These are phyloP conservation scores for Campopleginae sp. DNA, from an alignment of 2,888 invertebrate genomes.

Conservation along the genomic window DNA sequence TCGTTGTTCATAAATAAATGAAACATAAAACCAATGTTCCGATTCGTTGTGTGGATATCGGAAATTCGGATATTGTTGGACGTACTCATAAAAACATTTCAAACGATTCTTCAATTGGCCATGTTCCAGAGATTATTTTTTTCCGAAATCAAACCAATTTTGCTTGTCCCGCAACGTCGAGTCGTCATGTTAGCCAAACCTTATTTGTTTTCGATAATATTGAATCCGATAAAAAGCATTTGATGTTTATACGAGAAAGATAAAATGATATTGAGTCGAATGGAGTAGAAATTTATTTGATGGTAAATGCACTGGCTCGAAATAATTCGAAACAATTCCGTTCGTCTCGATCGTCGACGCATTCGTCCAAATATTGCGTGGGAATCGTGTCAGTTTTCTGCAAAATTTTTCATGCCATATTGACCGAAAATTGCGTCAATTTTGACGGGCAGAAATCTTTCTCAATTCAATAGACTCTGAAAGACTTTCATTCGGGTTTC, in stretches of 20 bases:
- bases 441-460: not conserved
- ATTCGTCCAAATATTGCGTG: not conserved
- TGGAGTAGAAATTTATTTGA: not conserved
- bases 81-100: not conserved
- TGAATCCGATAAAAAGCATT: constrained; percentile 5
- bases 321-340: not conserved
- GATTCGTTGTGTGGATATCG: not conserved
- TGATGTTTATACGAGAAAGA: not conserved
- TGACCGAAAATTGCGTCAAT: not conserved
- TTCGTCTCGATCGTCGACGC: not conserved
- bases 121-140: not conserved
- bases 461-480: not conserved
- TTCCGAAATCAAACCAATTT: constrained; percentile 2
- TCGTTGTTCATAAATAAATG: not conserved
- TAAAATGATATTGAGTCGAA: not conserved
- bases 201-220: constrained; percentile 14
- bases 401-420: not conserved
- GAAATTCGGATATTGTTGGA: not conserved
- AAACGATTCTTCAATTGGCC: not conserved
- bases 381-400: not conserved
- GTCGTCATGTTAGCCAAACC: constrained; percentile 27
- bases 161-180: constrained; percentile 3
- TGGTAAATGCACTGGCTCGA: not conserved
- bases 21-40: not conserved
- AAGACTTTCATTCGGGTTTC: not conserved